Conservation (phyloP, 2,888 invertebrate genomes). For the Prenolepis imparis region DNA sequence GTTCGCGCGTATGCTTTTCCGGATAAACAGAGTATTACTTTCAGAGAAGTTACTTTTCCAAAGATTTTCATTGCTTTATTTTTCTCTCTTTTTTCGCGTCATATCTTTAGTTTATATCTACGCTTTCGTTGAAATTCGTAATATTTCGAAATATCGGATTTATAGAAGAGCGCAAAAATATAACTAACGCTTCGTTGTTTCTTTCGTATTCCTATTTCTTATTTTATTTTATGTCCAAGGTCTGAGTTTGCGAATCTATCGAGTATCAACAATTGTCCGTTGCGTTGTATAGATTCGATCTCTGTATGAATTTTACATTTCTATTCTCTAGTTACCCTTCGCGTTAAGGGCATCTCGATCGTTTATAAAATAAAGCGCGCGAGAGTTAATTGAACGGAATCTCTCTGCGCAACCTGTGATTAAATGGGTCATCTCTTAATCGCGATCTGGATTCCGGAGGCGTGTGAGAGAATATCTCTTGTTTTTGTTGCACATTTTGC, state of each 20-base stretch:
- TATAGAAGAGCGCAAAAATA: neutral
- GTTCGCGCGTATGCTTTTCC: neutral
- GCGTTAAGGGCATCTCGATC: neutral
- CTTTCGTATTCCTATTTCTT: constrained; percentile 1
- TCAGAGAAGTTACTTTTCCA: neutral
- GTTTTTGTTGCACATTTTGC: constrained; percentile 5
- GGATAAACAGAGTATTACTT: constrained; percentile 10
- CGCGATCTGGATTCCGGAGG: constrained; percentile 25
- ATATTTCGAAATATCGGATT: constrained; percentile 24
- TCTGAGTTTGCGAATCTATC: neutral
- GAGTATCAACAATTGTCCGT: neutral
- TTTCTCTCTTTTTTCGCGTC: neutral
- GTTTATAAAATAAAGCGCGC: constrained; percentile 20
- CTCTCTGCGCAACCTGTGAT: constrained; percentile 14
- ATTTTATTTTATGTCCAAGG: neutral
- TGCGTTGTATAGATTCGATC: neutral
- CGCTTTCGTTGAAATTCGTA: constrained; percentile 4
- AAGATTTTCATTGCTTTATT: neutral
- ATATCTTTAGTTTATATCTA: neutral
- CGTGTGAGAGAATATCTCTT: constrained; percentile 11
- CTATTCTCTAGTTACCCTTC: neutral
- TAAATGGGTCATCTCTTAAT: constrained; percentile 40
- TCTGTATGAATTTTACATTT: neutral
- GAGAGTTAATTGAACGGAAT: constrained; percentile 44
- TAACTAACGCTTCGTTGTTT: neutral